Evolutionary conservation across 2,113 vertebrate genomes (phyloP), one percentile per base, ranked within the genome.

Genomic region (Hemibagrus wyckioides): DNA sequence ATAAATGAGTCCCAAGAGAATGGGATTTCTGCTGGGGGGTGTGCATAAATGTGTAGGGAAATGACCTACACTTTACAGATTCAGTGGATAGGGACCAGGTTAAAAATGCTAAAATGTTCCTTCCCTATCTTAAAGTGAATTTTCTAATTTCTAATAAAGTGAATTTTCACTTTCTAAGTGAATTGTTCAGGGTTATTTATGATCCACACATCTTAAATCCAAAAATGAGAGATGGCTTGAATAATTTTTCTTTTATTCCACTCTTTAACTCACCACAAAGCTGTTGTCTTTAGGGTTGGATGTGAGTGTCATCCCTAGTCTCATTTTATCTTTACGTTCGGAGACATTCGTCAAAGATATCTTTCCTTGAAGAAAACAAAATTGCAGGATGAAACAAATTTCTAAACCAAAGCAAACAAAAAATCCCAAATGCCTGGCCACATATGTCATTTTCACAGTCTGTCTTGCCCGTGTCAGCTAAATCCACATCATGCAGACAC

Each of bases 341-440:
- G 98, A 99, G 80, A 99, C 98, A 1, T 99, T 99, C 93, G 97
- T 98, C 85, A 99, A 95, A 19, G 98, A 98, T 92, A 99, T 97
- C 92, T 97, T 97, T 93, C 98, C 98, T 99, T 94, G 85, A 71
- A 82, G 90, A 94, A 93, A 91, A 80, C 36, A 44, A 44, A 63
- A 82, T 82, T 81, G 80, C 44, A 90, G 56, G 88, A 52, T 89
- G 44, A 92, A 65, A 63, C 77, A 82, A 56, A 69, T 36, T 28
- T 85, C 33, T 25, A 14, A 57, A 41, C 56, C 33, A 59, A 71
- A 65, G 73, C 63, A 65, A 79, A 48, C 48, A 10, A 56, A 54
- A 50, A 56, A 41, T 80, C 79, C 0, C 30, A 52, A 77, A 52
- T 30, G n/a, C 77, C 71, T 82, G 82, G 83, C 73, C 76, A 82